Evolutionary conservation across 2,888 invertebrate genomes (phyloP).

Genomic region (Parnassius glacialis): DNA sequence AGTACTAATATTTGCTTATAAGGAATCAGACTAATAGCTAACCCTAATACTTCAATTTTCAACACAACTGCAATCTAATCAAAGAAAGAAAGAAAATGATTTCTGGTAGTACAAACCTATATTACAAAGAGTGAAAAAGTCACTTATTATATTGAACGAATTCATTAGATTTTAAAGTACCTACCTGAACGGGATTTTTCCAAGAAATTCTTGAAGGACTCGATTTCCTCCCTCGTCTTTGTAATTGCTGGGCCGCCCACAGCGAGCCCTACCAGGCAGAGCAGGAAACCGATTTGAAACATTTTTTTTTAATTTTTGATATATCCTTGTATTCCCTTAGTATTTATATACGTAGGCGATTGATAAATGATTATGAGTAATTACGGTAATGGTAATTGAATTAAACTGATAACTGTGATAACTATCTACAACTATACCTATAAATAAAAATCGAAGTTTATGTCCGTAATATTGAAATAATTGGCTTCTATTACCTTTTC

Average conservation of each 20-base stretch:
- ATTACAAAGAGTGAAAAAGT: too few species aligned
- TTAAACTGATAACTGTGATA: conserved; percentile 16
- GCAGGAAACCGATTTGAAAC: conserved; percentile 43
- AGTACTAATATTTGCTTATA: too few species aligned
- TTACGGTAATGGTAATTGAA: conserved; percentile 9
- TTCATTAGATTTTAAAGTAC: background rate
- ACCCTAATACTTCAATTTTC: too few species aligned
- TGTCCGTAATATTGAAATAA: too few species aligned
- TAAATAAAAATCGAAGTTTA: too few species aligned
- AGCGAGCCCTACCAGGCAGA: conserved; percentile 43
- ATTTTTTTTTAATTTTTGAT: conserved; percentile 35
- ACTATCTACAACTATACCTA: too few species aligned
- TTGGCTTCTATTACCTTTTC: too few species aligned
- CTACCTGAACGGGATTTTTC: conserved; percentile 40
- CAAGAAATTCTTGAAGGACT: conserved; percentile 57
- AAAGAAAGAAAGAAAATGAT: too few species aligned
- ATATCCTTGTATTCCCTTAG: background rate
- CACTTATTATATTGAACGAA: too few species aligned
- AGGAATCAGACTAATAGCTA: too few species aligned
- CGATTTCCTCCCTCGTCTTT: conserved; percentile 53
- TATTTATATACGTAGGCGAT: conserved; percentile 15
- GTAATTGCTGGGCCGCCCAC: conserved; percentile 48
- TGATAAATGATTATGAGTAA: conserved; percentile 7
- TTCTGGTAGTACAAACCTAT: too few species aligned
- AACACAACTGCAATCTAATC: too few species aligned